Evolutionary conservation across 1,140 invertebrate species (phyloP).

Genomic region (Drosophila azteca): DNA sequence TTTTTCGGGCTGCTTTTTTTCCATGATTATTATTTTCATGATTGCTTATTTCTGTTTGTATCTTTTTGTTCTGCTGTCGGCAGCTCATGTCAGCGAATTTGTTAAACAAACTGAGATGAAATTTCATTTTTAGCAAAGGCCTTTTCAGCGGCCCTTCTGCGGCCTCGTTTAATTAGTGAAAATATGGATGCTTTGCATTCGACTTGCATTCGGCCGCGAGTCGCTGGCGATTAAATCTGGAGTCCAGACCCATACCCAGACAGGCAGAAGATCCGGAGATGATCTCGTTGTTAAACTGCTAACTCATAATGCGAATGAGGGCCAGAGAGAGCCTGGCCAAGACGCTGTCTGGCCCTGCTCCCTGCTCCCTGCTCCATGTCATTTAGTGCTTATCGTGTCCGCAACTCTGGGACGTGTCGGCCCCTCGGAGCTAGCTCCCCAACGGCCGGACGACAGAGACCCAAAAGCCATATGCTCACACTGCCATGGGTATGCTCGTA

Average conservation of each 20-base stretch:
- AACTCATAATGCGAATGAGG: conserved; percentile 64
- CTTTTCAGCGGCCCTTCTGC: conserved; percentile 8
- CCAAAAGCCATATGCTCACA: conserved; percentile 14
- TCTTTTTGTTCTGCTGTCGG: conserved; percentile 63
- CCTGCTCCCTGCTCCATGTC: conserved; percentile 54
- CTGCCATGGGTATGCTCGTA: conserved; percentile 25
- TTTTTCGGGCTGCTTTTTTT: conserved; percentile 26
- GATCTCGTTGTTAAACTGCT: conserved; percentile 71
- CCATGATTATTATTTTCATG: conserved; percentile 32
- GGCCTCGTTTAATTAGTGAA: conserved; percentile 52
- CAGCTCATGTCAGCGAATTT: conserved; percentile 75
- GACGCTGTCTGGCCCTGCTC: conserved; percentile 19
- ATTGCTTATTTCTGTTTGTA: conserved; percentile 42
- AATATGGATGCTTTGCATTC: conserved; percentile 47
- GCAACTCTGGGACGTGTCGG: conserved; percentile 66
- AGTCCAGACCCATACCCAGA: conserved; percentile 18
- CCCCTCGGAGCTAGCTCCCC: conserved; percentile 49
- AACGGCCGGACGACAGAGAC: too few relatives aligned
- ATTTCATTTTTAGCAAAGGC: conserved; percentile 32
- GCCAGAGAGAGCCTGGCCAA: too few relatives aligned
- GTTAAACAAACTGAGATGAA: conserved; percentile 80
- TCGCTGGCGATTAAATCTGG: conserved; percentile 70
- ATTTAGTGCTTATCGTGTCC: conserved; percentile 79
- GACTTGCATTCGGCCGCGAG: conserved; percentile 7
- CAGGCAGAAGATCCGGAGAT: conserved; percentile 58